Evolutionary conservation across 1,140 invertebrate species (phyloP).

Genomic region (Ceratoteleas bidentatus): DNA sequence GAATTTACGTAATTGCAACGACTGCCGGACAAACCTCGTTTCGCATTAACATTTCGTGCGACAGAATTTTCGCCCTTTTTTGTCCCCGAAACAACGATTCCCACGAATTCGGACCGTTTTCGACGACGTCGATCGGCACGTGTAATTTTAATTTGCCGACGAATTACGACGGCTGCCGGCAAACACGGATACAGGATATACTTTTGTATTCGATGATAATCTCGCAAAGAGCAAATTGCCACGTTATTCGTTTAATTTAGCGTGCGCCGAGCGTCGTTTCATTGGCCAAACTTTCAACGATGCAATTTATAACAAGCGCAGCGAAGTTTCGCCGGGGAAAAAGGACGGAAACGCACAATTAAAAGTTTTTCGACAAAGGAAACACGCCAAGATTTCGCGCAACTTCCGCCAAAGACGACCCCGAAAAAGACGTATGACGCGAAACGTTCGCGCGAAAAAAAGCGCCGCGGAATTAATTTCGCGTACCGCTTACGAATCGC

Average conservation of each 20-base stretch:
- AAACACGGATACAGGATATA: constrained; percentile 19
- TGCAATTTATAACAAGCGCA: constrained; percentile 63
- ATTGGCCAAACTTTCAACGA: constrained; percentile 59
- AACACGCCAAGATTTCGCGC: constrained; percentile 51
- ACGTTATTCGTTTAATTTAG: constrained; percentile 62
- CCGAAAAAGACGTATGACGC: constrained; percentile 37
- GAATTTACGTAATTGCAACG: too few relatives aligned
- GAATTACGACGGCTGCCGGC: neutral
- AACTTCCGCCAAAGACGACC: constrained; percentile 44
- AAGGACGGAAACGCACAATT: constrained; percentile 58
- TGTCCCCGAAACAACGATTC: too few relatives aligned
- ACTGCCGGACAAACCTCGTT: too few relatives aligned
- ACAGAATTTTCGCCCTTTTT: too few relatives aligned
- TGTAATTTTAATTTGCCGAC: too few relatives aligned
- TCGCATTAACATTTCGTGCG: too few relatives aligned
- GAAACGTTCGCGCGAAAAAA: constrained; percentile 25
- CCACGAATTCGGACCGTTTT: too few relatives aligned
- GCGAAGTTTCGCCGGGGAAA: constrained; percentile 45
- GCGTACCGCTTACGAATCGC: too few relatives aligned
- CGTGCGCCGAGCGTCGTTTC: constrained; percentile 52
- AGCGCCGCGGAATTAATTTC: constrained; percentile 52
- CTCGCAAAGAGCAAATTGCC: constrained; percentile 47
- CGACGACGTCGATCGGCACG: too few relatives aligned
- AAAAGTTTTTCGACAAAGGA: constrained; percentile 66
- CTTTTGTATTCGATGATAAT: constrained; percentile 52